phyloP scores from a whole-genome alignment of 2,113 vertebrate genomes.

The pig (Sus scrofa) region T2T-Sscrofa CM000824.6:90745501-90746000 shows the following conservation, averaged over 20 bases:
- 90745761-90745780: slow-evolving; percentile 87
- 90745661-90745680: background rate
- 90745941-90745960: background rate
- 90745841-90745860: background rate
- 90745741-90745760: slow-evolving; percentile 87
- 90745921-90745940: background rate
- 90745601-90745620: background rate
- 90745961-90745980: background rate
- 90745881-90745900: slow-evolving; percentile 11
- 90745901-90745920: background rate
- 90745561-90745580: background rate
- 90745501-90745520: background rate
- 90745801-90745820: background rate
- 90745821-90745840: background rate
- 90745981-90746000: background rate
- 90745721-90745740: slow-evolving; percentile 54
- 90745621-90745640: background rate
- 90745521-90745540: background rate
- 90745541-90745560: too few species aligned
- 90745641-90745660: background rate
- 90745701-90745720: slow-evolving; percentile 78
- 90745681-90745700: background rate
- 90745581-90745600: background rate
- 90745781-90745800: background rate
- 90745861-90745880: slow-evolving; percentile 15